Base-by-base conservation (phyloP, 30 jellyfish, hydroid and myxozoan genomes). In the Pelagia noctiluca region DNA sequence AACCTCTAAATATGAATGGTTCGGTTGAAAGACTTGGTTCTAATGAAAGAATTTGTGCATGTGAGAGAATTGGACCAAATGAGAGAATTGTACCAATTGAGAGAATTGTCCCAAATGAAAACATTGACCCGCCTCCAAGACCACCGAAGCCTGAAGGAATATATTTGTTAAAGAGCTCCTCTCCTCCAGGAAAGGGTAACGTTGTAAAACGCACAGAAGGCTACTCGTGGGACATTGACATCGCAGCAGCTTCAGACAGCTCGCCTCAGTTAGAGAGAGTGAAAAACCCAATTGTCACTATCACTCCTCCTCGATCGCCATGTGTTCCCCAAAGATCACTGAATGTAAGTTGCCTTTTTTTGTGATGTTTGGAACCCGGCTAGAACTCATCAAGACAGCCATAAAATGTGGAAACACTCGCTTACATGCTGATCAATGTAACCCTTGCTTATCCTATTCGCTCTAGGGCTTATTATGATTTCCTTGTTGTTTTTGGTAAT, bases 91-190 rank as follows among this genome's bases (percentile, higher is more conserved):
- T n/a, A n/a, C n/a, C n/a, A n/a, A n/a, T n/a, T n/a, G n/a, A n/a
- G n/a, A n/a, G n/a, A n/a, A n/a, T n/a, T n/a, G n/a, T n/a, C n/a
- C 24, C 82, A 1, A 21, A 28, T 49, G 93, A 83, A 4, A 22
- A 12, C 42, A 24, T 54, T 7, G 24, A 62, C 2, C 93, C 93
- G 7, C 93, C 93, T 42, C 93, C 93, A 52, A 22, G 86, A 19
- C 93, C 93, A 24, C 93, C 93, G 8, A 83, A 83, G 35, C 93
- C 93, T 28, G 90, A 79, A 0, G 47, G 47, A 18, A 10, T 75
- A 33, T 31, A 74, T 18, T 10, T 46, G 48, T 74, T 62, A 10
- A 75, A 35, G 19, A 65, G 23, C 38, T 21, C 19, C 33, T 29
- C 29, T 2, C 11, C 80, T 1, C 42, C 70, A 2, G 36, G 7